These are phyloP conservation scores for Takifugu flavidus DNA, from an alignment of 2,113 vertebrate genomes.

Conservation along the genomic window DNA sequence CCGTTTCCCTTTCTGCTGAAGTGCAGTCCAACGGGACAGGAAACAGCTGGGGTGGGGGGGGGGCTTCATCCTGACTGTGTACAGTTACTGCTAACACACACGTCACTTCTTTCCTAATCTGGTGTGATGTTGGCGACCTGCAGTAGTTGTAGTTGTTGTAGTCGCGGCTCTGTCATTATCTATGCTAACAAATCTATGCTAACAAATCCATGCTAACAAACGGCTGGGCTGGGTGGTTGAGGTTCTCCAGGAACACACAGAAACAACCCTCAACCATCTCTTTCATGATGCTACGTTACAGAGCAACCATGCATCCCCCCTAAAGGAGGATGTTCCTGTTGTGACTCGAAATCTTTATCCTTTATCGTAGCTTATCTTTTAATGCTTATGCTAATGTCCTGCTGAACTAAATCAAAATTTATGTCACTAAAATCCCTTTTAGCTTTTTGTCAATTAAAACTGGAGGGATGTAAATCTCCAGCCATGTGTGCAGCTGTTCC, in stretches of 20 bases:
- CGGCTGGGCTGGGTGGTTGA: no score
- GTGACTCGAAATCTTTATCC: no score
- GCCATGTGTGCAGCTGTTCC: no score
- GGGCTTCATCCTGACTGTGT: not conserved
- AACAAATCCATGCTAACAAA: not conserved
- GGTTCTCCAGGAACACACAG: slow-evolving; percentile 2
- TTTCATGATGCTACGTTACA: no score
- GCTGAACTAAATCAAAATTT: no score
- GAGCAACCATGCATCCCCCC: no score
- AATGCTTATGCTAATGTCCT: no score
- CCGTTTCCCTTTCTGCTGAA: slow-evolving; percentile 27
- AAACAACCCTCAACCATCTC: not conserved
- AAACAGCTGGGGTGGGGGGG: not conserved
- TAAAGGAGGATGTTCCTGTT: no score
- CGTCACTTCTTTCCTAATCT: not conserved
- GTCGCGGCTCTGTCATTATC: not conserved
- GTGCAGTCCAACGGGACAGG: not conserved
- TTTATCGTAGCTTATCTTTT: no score
- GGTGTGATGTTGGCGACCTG: not conserved
- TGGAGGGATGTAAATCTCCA: no score
- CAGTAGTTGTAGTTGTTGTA: not conserved
- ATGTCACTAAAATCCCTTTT: no score
- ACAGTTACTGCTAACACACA: not conserved
- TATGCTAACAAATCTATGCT: not conserved
- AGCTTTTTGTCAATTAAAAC: no score